phyloP scores from a whole-genome alignment of 37 sponge, comb jelly and placozoan genomes.

The Beroe forskalii region DNA sequence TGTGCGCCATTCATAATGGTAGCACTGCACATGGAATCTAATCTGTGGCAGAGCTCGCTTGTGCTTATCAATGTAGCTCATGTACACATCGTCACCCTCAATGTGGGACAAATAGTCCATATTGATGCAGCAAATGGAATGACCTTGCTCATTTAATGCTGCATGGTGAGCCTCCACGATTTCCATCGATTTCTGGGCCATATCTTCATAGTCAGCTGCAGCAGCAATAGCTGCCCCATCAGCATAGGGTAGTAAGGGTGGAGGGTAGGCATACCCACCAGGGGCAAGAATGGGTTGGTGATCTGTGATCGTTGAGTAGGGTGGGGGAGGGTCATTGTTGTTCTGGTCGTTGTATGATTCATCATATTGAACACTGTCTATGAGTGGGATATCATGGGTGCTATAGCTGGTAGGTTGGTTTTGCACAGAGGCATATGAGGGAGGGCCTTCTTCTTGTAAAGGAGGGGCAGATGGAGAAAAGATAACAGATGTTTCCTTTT shows the following conservation, averaged over 20 bases:
- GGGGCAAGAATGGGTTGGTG: not conserved
- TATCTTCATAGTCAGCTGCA: not conserved
- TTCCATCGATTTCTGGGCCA: not conserved
- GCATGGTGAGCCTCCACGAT: not conserved
- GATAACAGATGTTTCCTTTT: too few relatives aligned
- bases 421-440: too few relatives aligned
- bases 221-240: not conserved
- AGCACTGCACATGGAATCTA: not conserved
- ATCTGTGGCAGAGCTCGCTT: not conserved
- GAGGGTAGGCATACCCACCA: not conserved
- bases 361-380: too few relatives aligned
- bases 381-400: too few relatives aligned
- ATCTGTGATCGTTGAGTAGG: not conserved
- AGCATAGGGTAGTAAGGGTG: not conserved
- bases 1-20: not conserved
- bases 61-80: not conserved
- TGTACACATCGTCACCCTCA: not conserved
- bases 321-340: not conserved
- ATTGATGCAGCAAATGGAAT: not conserved
- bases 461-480: too few relatives aligned
- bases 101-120: not conserved
- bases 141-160: not conserved
- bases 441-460: too few relatives aligned
- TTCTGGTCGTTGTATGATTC: too few relatives aligned
- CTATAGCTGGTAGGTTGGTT: too few relatives aligned